Evolutionary conservation across 2,888 invertebrate species (phyloP), one percentile per base, ranked within the genome.

Genomic region (Drosophila percnosoma): DNA sequence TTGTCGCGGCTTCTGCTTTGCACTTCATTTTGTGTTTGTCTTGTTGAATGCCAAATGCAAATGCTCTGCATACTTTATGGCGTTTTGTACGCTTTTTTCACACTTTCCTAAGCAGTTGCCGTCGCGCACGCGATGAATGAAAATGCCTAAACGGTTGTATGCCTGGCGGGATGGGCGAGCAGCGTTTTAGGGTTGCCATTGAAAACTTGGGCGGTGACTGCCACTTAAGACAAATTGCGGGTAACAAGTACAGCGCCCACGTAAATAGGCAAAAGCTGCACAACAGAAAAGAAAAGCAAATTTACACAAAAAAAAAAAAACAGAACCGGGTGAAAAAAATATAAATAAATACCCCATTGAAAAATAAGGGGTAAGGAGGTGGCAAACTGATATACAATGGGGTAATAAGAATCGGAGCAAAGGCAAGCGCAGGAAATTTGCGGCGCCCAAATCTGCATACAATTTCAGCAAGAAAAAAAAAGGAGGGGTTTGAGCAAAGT

Each of bases 141-240:
- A 82, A 72, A 72, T 72, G 72, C 63, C 72, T 72, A 58, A 34
- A 34, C 64, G 68, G 74, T 58, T 60, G 52, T 36, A 40, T 27
- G 36, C 27, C 11, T 11, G n/a, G 27, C 18, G 11, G n/a, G 3
- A 18, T 7, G 11, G 31, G 29, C 15, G 60, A n/a, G 57, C 24
- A 24, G 40, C 31, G 38, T 36, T 45, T 27, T 40, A 40, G 24
- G 49, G 3, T 45, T 64, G 77, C 72, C 70, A 73, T 49, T 75
- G 68, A 70, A 71, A 71, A 33, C 49, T 48, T 61, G 70, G 79
- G 80, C 71, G 75, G 45, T 57, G 79, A 72, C 75, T 83, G 87
- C 89, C 91, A 91, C 91, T 92, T 91, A 90, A 90, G 89, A 89
- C 91, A 92, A 91, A 91, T 92, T 90, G 91, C 89, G 90, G 90